Percentiles rank a stretch among this genome's conserved stretches.
Evolutionary conservation across 2,888 invertebrate species (phyloP).

Genomic region (Linnaemya tessellans): DNA sequence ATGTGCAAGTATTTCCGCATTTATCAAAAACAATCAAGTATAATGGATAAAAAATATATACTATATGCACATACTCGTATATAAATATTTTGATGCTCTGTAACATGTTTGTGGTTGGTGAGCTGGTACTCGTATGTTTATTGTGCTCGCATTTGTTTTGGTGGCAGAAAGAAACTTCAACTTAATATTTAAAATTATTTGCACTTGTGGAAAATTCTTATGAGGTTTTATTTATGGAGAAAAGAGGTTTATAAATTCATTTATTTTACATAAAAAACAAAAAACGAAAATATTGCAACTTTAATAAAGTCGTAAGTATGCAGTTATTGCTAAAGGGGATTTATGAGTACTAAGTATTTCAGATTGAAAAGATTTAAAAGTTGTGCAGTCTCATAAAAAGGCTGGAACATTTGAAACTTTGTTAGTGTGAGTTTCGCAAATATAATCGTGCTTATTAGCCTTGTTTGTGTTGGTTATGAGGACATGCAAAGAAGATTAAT

Average conservation of each 20-base stretch:
- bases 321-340: not conserved
- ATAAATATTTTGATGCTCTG: not conserved
- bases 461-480: not conserved
- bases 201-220: slow-evolving; percentile 28
- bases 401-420: not conserved
- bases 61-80: too few species aligned
- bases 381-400: not conserved
- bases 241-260: slow-evolving; percentile 20
- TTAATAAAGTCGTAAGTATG: not conserved
- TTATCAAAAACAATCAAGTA: slow-evolving; percentile 57
- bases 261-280: not conserved
- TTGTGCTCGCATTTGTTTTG: not conserved
- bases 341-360: not conserved
- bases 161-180: slow-evolving; percentile 28
- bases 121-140: not conserved
- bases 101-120: slow-evolving; percentile 8
- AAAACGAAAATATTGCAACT: not conserved
- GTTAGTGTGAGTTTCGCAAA: not conserved
- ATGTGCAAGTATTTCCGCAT: slow-evolving; percentile 65
- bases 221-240: slow-evolving; percentile 6
- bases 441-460: not conserved
- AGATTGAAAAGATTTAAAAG: not conserved
- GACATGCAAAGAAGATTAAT: not conserved
- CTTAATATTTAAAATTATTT: slow-evolving; percentile 45
- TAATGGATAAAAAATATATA: slow-evolving; percentile 15